These are phyloP conservation scores for Coreoperca whiteheadi DNA, from an alignment of 2,113 vertebrate species.

Conservation along the genomic window DNA sequence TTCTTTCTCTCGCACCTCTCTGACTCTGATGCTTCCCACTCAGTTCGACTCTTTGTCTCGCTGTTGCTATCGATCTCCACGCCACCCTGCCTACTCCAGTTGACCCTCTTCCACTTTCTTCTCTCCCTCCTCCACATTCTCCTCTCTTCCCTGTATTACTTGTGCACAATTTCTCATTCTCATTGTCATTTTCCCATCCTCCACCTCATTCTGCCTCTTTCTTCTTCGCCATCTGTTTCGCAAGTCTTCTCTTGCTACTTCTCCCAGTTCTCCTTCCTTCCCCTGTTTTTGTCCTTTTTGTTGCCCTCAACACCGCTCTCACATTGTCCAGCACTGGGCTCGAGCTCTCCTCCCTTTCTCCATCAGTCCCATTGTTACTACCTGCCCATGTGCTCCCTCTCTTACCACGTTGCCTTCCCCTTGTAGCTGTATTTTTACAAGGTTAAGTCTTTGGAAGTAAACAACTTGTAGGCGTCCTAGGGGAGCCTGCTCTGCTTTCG, in stretches of 20 bases:
- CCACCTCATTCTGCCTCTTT: background rate
- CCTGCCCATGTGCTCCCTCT: background rate
- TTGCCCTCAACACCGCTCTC: background rate
- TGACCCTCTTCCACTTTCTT: constrained; percentile 66
- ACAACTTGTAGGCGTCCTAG: constrained; percentile 35
- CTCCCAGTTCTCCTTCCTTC: background rate
- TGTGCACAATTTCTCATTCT: constrained; percentile 14
- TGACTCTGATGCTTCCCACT: constrained; percentile 67
- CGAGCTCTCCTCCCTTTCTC: background rate
- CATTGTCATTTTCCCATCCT: constrained; percentile 23
- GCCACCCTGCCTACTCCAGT: constrained; percentile 52
- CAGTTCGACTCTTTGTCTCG: constrained; percentile 64
- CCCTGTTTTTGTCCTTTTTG: background rate
- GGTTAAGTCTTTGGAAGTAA: constrained; percentile 60
- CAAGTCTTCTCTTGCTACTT: background rate
- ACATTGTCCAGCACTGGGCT: background rate
- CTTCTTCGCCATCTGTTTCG: background rate
- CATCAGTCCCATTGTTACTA: background rate
- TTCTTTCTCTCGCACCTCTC: constrained; percentile 32
- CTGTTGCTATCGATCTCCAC: constrained; percentile 58
- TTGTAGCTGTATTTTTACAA: constrained; percentile 51
- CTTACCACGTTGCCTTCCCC: constrained; percentile 7
- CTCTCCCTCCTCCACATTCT: constrained; percentile 61
- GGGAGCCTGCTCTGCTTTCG: constrained; percentile 30
- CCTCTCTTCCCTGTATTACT: constrained; percentile 28